Base-by-base conservation (phyloP, 2,797 vertebrate genomes). In the Chaetophractus vellerosus region DNA sequence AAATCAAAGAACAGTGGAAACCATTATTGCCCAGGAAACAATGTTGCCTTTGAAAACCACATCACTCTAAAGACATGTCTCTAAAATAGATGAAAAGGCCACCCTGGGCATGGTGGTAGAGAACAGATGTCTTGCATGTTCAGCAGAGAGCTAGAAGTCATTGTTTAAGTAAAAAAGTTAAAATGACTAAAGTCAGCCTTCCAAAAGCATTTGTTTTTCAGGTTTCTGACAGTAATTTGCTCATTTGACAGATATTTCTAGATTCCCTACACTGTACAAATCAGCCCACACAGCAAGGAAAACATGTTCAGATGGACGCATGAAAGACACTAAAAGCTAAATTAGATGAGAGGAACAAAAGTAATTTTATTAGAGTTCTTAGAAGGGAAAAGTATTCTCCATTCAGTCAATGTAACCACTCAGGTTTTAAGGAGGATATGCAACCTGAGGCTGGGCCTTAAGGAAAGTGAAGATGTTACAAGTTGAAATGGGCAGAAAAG, bases 1-100 rank as follows among this genome's bases (percentile, higher is more conserved):
- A 98, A 97, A 97, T 96, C 78, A 97, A 97, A 97, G 38, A 93
- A 91, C 48, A 96, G 26, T 75, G 57, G 87, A 92, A 85, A 85
- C 93, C 80, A 94, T 96, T 97, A 96, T 3, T 86, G 87, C 85
- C 74, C 91, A 85, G 88, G 80, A 97, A 98, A 97, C 74, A 97
- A 36, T 48, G 81, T 64, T 84, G 75, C 69, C 92, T 95, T 96
- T 91, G 89, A 92, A 78, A 95, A 19, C 8, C 9, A 85, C 80
- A n/a, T 83, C 71, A 21, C 61, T 36, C 41, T 18, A 52, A 76
- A 81, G 38, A 28, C 48, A 28, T 26, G 26, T 45, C 16, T 50
- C 96, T 81, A 41, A 89, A 59, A 59, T 19, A 80, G 48, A 71
- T 63, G 64, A 75, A 66, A 88, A 96, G 55, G 12, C 21, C 71